Evolutionary conservation across 2,797 vertebrate genomes (phyloP).

Genomic region (Aplochiton taeniatus): DNA sequence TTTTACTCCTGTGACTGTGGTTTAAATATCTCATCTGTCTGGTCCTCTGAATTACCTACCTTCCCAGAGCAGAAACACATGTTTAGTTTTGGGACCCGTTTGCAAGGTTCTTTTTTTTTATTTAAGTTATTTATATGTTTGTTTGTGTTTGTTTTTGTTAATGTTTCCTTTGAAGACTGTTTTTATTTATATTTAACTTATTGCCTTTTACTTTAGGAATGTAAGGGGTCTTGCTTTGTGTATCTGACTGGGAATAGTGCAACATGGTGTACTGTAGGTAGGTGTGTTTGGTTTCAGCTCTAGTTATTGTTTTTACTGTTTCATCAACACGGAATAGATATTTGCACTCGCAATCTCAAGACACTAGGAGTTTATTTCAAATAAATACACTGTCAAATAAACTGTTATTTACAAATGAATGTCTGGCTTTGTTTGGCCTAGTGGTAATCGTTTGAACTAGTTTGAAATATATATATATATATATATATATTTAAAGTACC

Average conservation of each 20-base stretch:
- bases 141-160: slow-evolving; percentile 60
- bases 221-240: slow-evolving; percentile 75
- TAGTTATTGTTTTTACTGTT: slow-evolving; percentile 70
- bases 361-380: slow-evolving; percentile 79
- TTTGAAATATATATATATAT: slow-evolving; percentile 81
- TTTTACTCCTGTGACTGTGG: slow-evolving; percentile 69
- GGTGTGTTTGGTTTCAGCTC: slow-evolving; percentile 69
- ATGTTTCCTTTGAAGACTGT: slow-evolving; percentile 75
- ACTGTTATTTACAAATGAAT: slow-evolving; percentile 91
- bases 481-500: slow-evolving; percentile 78
- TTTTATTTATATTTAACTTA: slow-evolving; percentile 79
- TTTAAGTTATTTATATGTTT: slow-evolving; percentile 66
- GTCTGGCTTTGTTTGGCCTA: slow-evolving; percentile 94
- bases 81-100: slow-evolving; percentile 73
- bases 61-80: slow-evolving; percentile 65
- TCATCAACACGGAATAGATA: slow-evolving; percentile 74
- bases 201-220: slow-evolving; percentile 90
- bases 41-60: slow-evolving; percentile 39
- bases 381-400: slow-evolving; percentile 71
- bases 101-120: slow-evolving; percentile 52
- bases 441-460: slow-evolving; percentile 86
- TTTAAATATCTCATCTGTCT: slow-evolving; percentile 69
- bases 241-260: slow-evolving; percentile 76
- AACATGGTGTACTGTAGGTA: slow-evolving; percentile 75
- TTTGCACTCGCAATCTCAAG: slow-evolving; percentile 80